A percentile compares a stretch with the other conserved stretches of the same genome.
phyloP scores from a whole-genome alignment of 2,113 vertebrate species.

The Vidua chalybeata region DNA sequence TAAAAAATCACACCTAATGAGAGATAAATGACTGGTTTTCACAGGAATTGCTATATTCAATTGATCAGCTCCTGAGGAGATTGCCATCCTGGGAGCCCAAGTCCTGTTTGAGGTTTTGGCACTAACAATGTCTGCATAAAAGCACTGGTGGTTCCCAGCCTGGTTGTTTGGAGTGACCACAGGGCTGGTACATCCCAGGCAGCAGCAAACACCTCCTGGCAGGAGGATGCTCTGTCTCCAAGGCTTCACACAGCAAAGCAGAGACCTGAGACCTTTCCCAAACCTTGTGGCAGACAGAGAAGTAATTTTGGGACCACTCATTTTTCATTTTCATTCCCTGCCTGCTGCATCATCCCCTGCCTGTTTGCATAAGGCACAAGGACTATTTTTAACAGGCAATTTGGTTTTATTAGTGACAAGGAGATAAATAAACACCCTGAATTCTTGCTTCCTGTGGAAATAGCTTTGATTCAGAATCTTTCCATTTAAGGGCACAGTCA shows the following conservation, averaged over 20 bases:
- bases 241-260: rapidly evolving
- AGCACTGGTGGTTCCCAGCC: not conserved
- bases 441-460: not conserved
- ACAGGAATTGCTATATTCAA: not conserved
- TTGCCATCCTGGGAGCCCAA: not conserved
- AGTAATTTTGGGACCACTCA: not conserved
- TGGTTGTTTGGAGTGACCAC: not conserved
- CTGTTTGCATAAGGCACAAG: not conserved
- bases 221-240: not conserved
- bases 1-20: not conserved
- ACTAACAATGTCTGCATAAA: not conserved
- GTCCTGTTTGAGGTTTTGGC: not conserved
- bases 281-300: not conserved
- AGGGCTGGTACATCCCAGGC: not conserved
- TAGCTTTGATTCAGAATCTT: not conserved
- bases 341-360: not conserved
- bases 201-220: not conserved
- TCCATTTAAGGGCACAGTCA: not conserved
- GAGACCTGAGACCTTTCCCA: not conserved
- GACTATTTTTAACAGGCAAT: conserved; percentile 19
- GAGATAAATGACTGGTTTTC: not conserved
- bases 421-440: conserved; percentile 1
- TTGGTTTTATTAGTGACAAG: conserved; percentile 23
- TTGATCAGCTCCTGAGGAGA: not conserved
- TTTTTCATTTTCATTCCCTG: not conserved